Percentiles rank a stretch among this genome's conserved stretches.
phyloP scores from a whole-genome alignment of 2,888 invertebrate genomes.

The Conus canariensis region DNA sequence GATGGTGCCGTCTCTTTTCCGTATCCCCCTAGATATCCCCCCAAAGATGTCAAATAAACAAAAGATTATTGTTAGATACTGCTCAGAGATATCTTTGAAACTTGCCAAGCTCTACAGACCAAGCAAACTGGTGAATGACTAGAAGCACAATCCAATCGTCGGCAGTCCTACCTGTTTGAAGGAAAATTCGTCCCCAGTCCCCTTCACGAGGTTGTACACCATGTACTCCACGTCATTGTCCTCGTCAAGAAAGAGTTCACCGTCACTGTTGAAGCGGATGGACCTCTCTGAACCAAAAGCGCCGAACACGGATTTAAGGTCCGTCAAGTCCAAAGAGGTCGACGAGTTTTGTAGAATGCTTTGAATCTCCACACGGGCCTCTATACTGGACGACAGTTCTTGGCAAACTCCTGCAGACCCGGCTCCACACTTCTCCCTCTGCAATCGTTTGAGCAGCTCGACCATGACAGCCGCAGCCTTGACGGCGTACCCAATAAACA shows the following conservation, averaged over 20 bases:
- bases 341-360: not conserved
- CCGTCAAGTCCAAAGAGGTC: not conserved
- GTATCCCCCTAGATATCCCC: too few species aligned
- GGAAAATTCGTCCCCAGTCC: not conserved
- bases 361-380: not conserved
- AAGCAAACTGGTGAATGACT: too few species aligned
- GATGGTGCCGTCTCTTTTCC: too few species aligned
- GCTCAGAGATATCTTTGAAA: too few species aligned
- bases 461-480: slow-evolving; percentile 29
- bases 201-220: slow-evolving; percentile 15
- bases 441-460: not conserved
- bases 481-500: not conserved
- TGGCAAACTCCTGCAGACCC: not conserved
- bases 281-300: not conserved
- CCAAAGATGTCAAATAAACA: too few species aligned
- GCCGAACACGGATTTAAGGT: not conserved
- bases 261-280: not conserved
- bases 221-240: not conserved
- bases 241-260: not conserved
- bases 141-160: too few species aligned
- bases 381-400: not conserved
- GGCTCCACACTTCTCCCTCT: not conserved
- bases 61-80: too few species aligned
- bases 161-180: not conserved
- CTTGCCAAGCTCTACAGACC: too few species aligned